These are phyloP conservation scores for Mythimna pallens DNA, from an alignment of 2,888 invertebrate genomes.

Conservation along the genomic window DNA sequence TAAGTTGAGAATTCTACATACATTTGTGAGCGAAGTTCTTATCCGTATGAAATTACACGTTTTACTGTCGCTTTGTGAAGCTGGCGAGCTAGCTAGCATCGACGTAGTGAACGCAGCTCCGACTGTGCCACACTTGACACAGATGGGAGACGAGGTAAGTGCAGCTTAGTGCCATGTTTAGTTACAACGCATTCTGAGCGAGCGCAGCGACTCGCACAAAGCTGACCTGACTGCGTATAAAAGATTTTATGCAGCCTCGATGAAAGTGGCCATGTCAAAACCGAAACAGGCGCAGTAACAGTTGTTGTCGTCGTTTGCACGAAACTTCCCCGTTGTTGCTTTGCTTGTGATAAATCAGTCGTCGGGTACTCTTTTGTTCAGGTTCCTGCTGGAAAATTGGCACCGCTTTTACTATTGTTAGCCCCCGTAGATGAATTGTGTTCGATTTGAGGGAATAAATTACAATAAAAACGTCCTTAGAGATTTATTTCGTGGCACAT, in stretches of 20 bases:
- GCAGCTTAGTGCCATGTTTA: conserved; percentile 63
- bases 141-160: conserved; percentile 65
- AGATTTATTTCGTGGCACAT: conserved; percentile 51
- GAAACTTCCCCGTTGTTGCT: conserved; percentile 71
- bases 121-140: conserved; percentile 65
- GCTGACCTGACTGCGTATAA: conserved; percentile 55
- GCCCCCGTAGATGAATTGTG: conserved; percentile 63
- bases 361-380: conserved; percentile 70
- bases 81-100: conserved; percentile 32
- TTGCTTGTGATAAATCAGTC: conserved; percentile 74
- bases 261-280: conserved; percentile 58
- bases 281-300: conserved; percentile 56
- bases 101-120: conserved; percentile 56
- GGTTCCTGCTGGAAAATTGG: conserved; percentile 71
- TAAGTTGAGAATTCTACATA: conserved; percentile 43
- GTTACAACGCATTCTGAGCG: conserved; percentile 68
- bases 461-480: conserved; percentile 53
- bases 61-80: conserved; percentile 55
- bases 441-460: conserved; percentile 65
- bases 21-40: conserved; percentile 48
- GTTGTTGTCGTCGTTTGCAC: conserved; percentile 67
- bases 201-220: conserved; percentile 44
- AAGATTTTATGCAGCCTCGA: conserved; percentile 56
- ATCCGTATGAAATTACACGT: conserved; percentile 56
- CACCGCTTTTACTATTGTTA: conserved; percentile 72